Conservation (phyloP, 2,797 vertebrate genomes). For the Neostethus bicornis region DNA sequence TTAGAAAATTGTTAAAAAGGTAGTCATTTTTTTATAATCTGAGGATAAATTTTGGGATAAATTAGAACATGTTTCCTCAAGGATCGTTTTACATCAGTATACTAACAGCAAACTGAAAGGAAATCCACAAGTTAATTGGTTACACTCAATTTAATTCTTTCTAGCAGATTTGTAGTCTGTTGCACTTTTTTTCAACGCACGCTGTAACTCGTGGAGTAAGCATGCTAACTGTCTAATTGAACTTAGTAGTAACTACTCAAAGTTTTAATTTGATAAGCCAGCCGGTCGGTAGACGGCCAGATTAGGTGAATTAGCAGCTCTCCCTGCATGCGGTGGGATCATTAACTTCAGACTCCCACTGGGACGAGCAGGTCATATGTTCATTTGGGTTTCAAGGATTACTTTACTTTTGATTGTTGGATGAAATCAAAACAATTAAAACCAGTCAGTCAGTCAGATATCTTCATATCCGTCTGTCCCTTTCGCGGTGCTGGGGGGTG, state of each 20-base stretch:
- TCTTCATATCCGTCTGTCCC: too few relatives aligned
- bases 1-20: too few relatives aligned
- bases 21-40: too few relatives aligned
- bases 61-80: too few relatives aligned
- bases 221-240: constrained; percentile 2
- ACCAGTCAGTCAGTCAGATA: too few relatives aligned
- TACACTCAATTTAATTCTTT: background rate
- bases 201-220: background rate
- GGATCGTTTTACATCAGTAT: too few relatives aligned
- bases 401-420: constrained; percentile 32
- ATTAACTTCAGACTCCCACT: constrained; percentile 41
- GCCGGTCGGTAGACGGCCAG: constrained; percentile 55
- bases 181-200: background rate
- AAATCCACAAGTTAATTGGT: background rate
- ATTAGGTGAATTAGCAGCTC: constrained; percentile 66
- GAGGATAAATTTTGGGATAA: too few relatives aligned
- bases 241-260: constrained; percentile 17
- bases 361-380: constrained; percentile 30
- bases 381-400: constrained; percentile 50
- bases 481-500: too few relatives aligned
- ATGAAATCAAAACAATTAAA: constrained; percentile 13
- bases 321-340: constrained; percentile 52
- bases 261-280: constrained; percentile 35
- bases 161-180: background rate
- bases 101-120: background rate